Conservation (phyloP, 1,140 invertebrate genomes). For the Mamestra configurata region DNA sequence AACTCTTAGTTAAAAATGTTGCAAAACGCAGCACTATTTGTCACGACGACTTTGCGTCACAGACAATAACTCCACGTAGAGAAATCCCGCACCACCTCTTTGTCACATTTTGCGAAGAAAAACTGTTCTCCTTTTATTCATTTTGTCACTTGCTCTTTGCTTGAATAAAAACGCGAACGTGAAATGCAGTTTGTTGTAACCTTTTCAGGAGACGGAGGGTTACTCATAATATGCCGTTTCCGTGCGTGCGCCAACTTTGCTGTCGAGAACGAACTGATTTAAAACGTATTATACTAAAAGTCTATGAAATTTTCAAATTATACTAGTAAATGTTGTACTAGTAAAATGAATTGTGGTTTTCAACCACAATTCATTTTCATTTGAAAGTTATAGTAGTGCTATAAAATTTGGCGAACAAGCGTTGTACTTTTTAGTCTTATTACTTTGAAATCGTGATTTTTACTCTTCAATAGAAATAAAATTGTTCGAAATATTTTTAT, state of each 20-base stretch:
- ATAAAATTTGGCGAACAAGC: background rate
- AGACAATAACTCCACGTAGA: conserved; percentile 79
- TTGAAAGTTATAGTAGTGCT: background rate
- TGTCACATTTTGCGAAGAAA: conserved; percentile 81
- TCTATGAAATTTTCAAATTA: background rate
- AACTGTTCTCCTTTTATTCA: conserved; percentile 75
- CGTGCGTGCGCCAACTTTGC: conserved; percentile 11
- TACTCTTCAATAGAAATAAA: background rate
- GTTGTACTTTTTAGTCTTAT: background rate
- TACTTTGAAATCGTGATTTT: background rate
- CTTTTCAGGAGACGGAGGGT: background rate
- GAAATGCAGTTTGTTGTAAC: conserved; percentile 34
- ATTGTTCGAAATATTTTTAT: too few relatives aligned
- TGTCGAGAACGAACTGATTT: background rate
- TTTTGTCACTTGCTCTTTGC: conserved; percentile 73
- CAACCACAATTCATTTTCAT: background rate
- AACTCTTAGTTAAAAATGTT: conserved; percentile 74
- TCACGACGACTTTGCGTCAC: conserved; percentile 75
- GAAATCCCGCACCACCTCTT: conserved; percentile 79
- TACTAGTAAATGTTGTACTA: too few relatives aligned
- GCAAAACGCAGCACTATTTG: conserved; percentile 75
- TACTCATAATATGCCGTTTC: background rate
- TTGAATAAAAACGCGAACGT: conserved; percentile 47
- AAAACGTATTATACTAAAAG: background rate
- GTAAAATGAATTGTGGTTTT: too few relatives aligned